Evolutionary conservation across 2,888 invertebrate species (phyloP), one percentile per base, ranked within the genome.

Genomic region (Agonopterix arenella): DNA sequence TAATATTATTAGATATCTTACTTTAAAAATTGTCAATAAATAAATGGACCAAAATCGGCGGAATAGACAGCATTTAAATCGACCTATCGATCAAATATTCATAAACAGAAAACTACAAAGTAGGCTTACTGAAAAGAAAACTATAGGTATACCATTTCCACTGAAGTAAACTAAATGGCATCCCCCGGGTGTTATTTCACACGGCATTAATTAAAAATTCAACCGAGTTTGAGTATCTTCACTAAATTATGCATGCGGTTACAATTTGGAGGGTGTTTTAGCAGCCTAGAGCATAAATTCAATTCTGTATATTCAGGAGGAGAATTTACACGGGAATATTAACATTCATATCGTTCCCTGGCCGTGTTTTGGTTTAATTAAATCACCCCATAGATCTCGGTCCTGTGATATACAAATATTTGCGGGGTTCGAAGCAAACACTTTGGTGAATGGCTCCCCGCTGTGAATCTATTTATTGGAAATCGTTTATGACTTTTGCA

Each of bases 301-400:
- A 16, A 13, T 16, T 16, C 18, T 38, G 36, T 44, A 46, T 51
- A 50, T 41, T 40, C 52, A 42, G 37, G 44, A 50, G 11, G 48
- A 49, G 50, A 28, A 43, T 9, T 43, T 9, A 16, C n/a, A 40
- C 10, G 48, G 46, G 47, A 49, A 47, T 51, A 54, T 56, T 57
- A 55, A 8, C 55, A 59, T 60, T 60, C 52, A 51, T 47, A 46
- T 28, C 36, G 28, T 8, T 62, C 68, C 70, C 73, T 66, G 60
- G 54, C 58, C 58, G 67, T 80, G 71, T 80, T 78, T 76, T 73
- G 79, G 74, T 83, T 84, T 83, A 82, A 85, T 84, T 79, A 82
- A 82, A 80, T 71, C 73, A 66, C 80, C 83, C 81, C 67, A 64
- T 66, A 70, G 71, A 68, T 67, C 40, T 40, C 48, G 58, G 61